These are phyloP conservation scores for Aythya baeri DNA, from an alignment of 2,113 vertebrate genomes.

Conservation along the genomic window DNA sequence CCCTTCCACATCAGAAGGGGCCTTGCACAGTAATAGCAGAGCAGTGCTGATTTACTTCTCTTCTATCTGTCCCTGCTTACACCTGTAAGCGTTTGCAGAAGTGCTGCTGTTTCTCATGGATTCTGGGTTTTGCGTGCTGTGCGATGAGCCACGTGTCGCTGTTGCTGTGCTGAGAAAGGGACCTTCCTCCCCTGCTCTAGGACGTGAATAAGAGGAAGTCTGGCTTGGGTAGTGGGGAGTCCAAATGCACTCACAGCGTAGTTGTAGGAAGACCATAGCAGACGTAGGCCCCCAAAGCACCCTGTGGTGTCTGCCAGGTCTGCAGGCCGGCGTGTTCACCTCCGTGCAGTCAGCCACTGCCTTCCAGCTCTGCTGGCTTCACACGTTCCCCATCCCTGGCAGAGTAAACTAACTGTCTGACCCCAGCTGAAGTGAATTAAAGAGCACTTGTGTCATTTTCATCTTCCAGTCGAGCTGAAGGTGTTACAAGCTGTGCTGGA, in stretches of 20 bases:
- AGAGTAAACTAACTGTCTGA: not conserved
- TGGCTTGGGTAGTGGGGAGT: not conserved
- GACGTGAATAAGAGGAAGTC: not conserved
- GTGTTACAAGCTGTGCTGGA: not conserved
- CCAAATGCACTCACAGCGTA: not conserved
- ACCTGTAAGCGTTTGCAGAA: not conserved
- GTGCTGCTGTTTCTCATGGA: not conserved
- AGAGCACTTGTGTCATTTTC: not conserved
- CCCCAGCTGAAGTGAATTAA: not conserved
- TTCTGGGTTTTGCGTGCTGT: not conserved
- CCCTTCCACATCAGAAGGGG: not conserved
- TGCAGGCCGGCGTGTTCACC: not conserved
- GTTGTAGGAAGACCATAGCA: not conserved
- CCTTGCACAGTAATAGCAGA: not conserved
- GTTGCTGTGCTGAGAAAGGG: not conserved
- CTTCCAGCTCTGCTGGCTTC: not conserved
- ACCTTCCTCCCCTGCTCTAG: not conserved
- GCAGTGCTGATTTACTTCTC: not conserved
- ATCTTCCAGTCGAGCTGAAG: not conserved
- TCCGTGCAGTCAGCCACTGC: not conserved
- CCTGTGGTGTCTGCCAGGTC: not conserved
- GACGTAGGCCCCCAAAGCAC: not conserved
- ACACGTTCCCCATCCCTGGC: not conserved
- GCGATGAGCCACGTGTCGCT: rapidly evolving
- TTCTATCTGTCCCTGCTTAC: not conserved